These are phyloP conservation scores for Campoletis sonorensis DNA, from an alignment of 1,140 invertebrate genomes.

Conservation along the genomic window DNA sequence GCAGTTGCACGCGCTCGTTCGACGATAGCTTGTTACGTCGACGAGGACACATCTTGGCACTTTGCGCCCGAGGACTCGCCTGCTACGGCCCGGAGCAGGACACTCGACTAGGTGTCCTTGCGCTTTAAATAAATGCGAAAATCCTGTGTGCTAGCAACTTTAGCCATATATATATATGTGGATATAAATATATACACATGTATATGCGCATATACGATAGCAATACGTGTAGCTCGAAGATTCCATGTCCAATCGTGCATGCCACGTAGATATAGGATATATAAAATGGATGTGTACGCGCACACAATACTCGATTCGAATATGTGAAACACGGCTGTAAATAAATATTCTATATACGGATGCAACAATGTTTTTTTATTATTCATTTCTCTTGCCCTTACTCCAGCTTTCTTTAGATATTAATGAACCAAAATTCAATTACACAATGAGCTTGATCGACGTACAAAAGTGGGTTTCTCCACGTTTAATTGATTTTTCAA, in stretches of 20 bases:
- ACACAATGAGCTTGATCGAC: too few relatives aligned
- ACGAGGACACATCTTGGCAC: constrained; percentile 71
- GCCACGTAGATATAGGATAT: background rate
- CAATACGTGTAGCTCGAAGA: too few relatives aligned
- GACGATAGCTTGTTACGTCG: constrained; percentile 62
- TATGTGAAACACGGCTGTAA: constrained; percentile 13
- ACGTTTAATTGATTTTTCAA: too few relatives aligned
- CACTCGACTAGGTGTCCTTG: constrained; percentile 73
- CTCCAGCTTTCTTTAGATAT: too few relatives aligned
- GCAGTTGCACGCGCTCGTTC: constrained; percentile 39
- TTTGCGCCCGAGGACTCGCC: constrained; percentile 64
- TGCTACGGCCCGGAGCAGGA: constrained; percentile 56
- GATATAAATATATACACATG: background rate
- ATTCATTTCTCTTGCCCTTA: too few relatives aligned
- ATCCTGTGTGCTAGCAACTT: constrained; percentile 52
- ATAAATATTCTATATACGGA: constrained; percentile 3
- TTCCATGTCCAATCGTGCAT: constrained; percentile 40
- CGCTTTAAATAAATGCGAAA: constrained; percentile 74
- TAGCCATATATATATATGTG: constrained; percentile 9
- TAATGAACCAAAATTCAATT: too few relatives aligned
- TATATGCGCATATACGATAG: background rate
- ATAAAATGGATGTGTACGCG: background rate
- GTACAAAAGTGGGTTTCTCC: too few relatives aligned
- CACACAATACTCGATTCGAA: background rate
- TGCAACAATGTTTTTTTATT: too few relatives aligned